Percentiles rank a stretch among this genome's conserved stretches.
phyloP scores from a whole-genome alignment of 2,888 invertebrate genomes.

The Drosophila melanosoma region DNA sequence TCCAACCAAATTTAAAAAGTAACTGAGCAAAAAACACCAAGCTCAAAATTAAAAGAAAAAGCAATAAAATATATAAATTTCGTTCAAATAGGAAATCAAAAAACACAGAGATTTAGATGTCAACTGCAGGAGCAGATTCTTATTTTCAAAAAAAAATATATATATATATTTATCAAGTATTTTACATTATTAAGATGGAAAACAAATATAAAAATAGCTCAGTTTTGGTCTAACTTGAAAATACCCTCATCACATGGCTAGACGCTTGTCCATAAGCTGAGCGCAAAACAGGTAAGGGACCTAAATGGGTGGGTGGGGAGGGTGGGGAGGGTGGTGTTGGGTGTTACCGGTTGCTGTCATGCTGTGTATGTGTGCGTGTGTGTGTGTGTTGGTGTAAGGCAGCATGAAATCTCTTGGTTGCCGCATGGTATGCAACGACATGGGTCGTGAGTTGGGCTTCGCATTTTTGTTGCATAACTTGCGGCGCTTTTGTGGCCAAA shows the following conservation, averaged over 20 bases:
- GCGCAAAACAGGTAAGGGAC: neutral
- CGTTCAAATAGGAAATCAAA: neutral
- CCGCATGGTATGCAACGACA: constrained; percentile 44
- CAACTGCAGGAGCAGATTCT: neutral
- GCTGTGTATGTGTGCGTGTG: neutral
- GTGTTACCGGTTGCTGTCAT: neutral
- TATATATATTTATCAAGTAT: neutral
- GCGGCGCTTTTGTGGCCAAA: constrained; percentile 71
- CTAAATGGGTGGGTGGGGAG: neutral
- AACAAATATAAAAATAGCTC: neutral
- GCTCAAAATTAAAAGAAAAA: neutral
- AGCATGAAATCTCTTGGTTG: constrained; percentile 48
- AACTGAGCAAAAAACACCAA: neutral
- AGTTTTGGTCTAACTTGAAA: neutral
- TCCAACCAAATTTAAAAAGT: neutral
- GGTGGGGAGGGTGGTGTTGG: neutral
- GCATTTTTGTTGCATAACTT: constrained; percentile 76
- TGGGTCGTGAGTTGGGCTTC: constrained; percentile 8
- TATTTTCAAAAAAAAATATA: neutral
- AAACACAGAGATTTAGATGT: neutral
- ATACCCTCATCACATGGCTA: neutral
- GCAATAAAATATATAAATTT: neutral
- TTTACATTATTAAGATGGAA: neutral
- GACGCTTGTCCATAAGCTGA: neutral
- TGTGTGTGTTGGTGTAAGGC: neutral